Evolutionary conservation across 2,888 invertebrate species (phyloP), one percentile per base, ranked within the genome.

Genomic region (Drosophila sordidula): DNA sequence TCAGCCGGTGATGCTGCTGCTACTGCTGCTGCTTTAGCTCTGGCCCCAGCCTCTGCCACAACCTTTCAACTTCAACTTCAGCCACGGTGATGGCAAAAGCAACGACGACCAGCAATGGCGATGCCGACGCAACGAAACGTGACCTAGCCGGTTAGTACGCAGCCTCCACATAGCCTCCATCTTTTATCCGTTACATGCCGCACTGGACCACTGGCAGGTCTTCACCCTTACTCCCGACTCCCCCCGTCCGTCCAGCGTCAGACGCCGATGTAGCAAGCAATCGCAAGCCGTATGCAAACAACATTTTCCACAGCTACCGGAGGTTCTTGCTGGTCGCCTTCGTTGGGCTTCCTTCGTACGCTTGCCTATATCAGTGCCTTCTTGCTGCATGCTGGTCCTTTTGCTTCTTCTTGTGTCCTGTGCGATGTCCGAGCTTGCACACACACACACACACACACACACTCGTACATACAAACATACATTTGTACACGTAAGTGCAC

Each of bases 261-360:
- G 80, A 66, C 59, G 81, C 57, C 74, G 70, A 63, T 77, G 83
- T 83, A 74, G 71, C 80, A 82, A 80, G 86, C 87, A 82, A 78
- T 90, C 90, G 90, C 91, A 91, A 90, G 90, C 90, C 90, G 89
- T 91, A 90, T 90, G 91, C 91, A 90, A 90, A 91, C 91, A 90
- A 89, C 75, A 87, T 90, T 90, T 90, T 87, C 76, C 87, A 88
- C 66, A 78, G 81, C 78, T 71, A 84, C 81, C 80, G 65, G 80
- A 82, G 80, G 80, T 83, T 86, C 86, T 80, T 80, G 86, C 67
- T 76, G 65, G 79, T 78, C 87, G 78, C 82, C 85, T 85, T 82
- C 86, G 88, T 87, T 78, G 76, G 82, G 87, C 69, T 81, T 87
- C 81, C 80, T 80, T 80, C 83, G 75, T 75, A 42, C 75, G 65